Evolutionary conservation across 2,113 vertebrate genomes (phyloP).

Genomic region (Bostrychus sinensis): DNA sequence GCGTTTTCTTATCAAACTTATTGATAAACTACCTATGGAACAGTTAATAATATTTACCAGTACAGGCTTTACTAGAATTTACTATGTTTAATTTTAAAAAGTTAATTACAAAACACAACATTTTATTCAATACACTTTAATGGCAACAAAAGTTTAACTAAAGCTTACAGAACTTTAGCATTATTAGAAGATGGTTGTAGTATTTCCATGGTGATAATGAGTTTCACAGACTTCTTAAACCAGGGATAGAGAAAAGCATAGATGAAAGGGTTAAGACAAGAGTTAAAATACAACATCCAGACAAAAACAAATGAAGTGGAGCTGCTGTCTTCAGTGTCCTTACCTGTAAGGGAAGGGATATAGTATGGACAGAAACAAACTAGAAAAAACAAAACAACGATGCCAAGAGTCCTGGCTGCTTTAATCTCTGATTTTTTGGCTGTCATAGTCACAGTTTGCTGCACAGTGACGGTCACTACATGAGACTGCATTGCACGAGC

Average conservation of each 20-base stretch:
- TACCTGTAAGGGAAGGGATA: background rate
- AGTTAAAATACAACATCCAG: background rate
- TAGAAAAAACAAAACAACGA: background rate
- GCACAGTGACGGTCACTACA: background rate
- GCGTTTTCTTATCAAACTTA: too few relatives aligned
- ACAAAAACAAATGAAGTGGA: background rate
- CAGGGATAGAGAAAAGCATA: too few relatives aligned
- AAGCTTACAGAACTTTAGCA: background rate
- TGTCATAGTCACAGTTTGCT: background rate
- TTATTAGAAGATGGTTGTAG: background rate
- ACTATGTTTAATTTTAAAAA: too few relatives aligned
- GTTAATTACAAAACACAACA: too few relatives aligned
- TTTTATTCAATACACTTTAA: too few relatives aligned
- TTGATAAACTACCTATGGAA: too few relatives aligned
- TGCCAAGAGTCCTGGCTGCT: background rate
- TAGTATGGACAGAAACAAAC: background rate
- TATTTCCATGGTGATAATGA: background rate
- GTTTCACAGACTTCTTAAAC: too few relatives aligned
- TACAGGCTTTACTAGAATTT: too few relatives aligned
- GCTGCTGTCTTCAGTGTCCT: too few relatives aligned
- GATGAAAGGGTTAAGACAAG: too few relatives aligned
- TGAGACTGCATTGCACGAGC: background rate
- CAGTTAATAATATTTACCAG: too few relatives aligned
- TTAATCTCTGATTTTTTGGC: background rate
- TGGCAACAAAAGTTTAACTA: too few relatives aligned